phyloP scores from a whole-genome alignment of 2,797 vertebrate genomes.

The Philypnodon macrostomus region DNA sequence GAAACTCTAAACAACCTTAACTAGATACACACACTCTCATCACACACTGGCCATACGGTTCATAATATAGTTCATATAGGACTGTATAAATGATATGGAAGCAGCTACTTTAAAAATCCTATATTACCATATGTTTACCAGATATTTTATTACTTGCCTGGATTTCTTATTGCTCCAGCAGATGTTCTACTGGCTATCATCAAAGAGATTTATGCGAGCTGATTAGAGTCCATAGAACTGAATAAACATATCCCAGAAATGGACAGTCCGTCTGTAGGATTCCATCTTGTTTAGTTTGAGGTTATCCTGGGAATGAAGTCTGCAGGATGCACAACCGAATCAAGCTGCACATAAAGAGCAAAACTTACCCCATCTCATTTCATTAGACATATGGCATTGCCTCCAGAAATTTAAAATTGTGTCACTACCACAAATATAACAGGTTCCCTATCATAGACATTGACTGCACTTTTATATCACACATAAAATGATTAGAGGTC shows the following conservation, averaged over 20 bases:
- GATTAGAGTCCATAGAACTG: constrained; percentile 66
- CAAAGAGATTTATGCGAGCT: constrained; percentile 79
- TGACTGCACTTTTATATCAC: neutral
- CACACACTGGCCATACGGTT: constrained; percentile 6
- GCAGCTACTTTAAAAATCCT: constrained; percentile 44
- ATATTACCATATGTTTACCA: constrained; percentile 68
- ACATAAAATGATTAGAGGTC: neutral
- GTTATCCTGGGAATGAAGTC: constrained; percentile 27
- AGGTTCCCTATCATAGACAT: neutral
- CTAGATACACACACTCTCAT: constrained; percentile 27
- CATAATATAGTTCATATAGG: constrained; percentile 12
- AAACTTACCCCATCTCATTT: neutral
- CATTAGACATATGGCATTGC: neutral
- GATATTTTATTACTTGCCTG: constrained; percentile 67
- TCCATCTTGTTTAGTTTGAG: constrained; percentile 37
- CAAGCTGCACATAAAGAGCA: neutral
- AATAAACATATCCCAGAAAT: constrained; percentile 71
- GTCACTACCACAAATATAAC: neutral
- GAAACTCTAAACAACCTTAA: constrained; percentile 8
- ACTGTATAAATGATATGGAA: constrained; percentile 28
- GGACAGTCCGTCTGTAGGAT: constrained; percentile 53
- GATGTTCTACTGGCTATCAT: constrained; percentile 75
- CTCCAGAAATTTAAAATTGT: neutral
- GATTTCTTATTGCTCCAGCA: constrained; percentile 67
- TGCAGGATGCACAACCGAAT: constrained; percentile 12